Evolutionary conservation across 2,113 vertebrate genomes (phyloP), one percentile per base, ranked within the genome.

Genomic region (Brachionichthys hirsutus): DNA sequence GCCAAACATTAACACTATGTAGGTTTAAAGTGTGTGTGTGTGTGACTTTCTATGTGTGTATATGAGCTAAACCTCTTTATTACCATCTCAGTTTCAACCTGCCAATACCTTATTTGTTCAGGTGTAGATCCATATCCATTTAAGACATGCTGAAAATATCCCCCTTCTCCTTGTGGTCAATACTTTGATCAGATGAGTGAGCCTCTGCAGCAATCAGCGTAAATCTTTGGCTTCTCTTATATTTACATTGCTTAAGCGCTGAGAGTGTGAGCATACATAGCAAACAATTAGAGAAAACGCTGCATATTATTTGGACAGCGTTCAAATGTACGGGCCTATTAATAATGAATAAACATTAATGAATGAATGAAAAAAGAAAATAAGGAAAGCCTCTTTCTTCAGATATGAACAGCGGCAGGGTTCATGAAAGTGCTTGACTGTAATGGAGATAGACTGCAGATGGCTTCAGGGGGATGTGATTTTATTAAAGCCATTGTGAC

Each of bases 371-470:
- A 84, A 76, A 70, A 47, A 70, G 78, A 81, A 76, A 68, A 75
- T 67, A 59, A 78, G 72, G 54, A 56, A 63, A 73, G 69, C 82
- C 75, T 80, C 85, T 89, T 73, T 82, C 86, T 76, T 79, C 65
- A 73, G 65, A 77, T 80, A 84, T 85, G 78, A 88, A 67, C 56
- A 84, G 69, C 73, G 78, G 71, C 64, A 63, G 67, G 78, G 85
- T 88, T 85, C 84, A 84, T 62, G 62, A 77, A 77, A 75, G 81
- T 70, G 61, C 75, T 84, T 77, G 82, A 87, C 77, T 84, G 67
- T 89, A 90, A 91, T 90, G 72, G 81, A 90, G 88, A 89, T 69
- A 71, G 85, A 88, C 87, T 80, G 81, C 71, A 80, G 84, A 85
- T 81, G 72, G 89, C 90, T 91, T 30, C 76, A 71, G 89, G 89